Conservation (phyloP, 1,140 invertebrate genomes). For the Drosophila baimaii region DNA sequence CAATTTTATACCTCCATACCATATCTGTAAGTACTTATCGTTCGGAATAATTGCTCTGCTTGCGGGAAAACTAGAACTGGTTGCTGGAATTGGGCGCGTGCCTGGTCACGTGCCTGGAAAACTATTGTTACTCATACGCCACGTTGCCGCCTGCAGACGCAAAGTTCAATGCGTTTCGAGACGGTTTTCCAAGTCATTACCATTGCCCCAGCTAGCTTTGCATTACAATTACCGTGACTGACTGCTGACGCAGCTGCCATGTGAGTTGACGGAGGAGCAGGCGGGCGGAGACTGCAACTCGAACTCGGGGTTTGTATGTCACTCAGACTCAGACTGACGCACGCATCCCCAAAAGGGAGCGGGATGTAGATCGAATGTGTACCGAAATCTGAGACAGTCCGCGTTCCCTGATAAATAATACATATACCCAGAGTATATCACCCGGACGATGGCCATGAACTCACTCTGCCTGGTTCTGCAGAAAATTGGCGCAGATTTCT, state of each 20-base stretch:
- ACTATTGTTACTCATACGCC: constrained; percentile 72
- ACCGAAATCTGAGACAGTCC: constrained; percentile 29
- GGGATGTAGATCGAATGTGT: constrained; percentile 7
- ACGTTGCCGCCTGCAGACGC: constrained; percentile 60
- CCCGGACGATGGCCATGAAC: constrained; percentile 69
- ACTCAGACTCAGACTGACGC: constrained; percentile 61
- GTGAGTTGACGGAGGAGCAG: constrained; percentile 27
- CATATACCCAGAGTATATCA: constrained; percentile 58
- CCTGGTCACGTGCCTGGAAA: constrained; percentile 36
- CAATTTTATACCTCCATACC: neutral
- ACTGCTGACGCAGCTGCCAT: constrained; percentile 65
- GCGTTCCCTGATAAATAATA: constrained; percentile 45
- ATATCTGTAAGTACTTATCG: neutral
- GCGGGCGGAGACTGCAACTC: constrained; percentile 31
- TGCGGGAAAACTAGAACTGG: constrained; percentile 10
- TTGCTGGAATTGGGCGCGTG: constrained; percentile 14
- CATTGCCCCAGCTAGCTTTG: constrained; percentile 51
- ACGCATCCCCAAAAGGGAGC: constrained; percentile 31
- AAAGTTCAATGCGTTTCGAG: constrained; percentile 72
- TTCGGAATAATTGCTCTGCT: neutral
- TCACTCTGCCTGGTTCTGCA: constrained; percentile 39
- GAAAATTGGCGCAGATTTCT: constrained; percentile 70
- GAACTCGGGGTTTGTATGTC: constrained; percentile 78
- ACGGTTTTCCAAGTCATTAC: constrained; percentile 56
- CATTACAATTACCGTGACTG: constrained; percentile 71